Conservation (phyloP, 2,113 vertebrate species). For the Brachionichthys hirsutus region DNA sequence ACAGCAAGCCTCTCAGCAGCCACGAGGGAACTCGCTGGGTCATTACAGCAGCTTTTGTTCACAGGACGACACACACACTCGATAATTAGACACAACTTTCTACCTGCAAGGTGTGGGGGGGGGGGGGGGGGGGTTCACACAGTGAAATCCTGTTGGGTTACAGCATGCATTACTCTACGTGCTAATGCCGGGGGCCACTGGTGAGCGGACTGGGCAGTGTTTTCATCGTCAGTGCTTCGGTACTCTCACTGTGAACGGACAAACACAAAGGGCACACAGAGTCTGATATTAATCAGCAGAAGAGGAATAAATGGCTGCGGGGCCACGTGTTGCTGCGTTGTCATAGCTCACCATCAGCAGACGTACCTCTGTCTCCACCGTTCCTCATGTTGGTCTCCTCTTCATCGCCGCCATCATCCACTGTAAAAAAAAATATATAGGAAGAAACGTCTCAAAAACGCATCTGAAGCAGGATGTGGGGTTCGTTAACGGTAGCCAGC, state of each 20-base stretch:
- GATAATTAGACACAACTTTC: constrained; percentile 73
- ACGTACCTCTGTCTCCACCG: constrained; percentile 87
- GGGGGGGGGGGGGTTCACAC: constrained; percentile 75
- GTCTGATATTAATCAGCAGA: too few relatives aligned
- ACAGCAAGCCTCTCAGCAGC: constrained; percentile 71
- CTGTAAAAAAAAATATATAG: constrained; percentile 63
- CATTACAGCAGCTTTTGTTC: constrained; percentile 72
- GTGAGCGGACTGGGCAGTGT: too few relatives aligned
- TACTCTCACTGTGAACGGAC: constrained; percentile 67
- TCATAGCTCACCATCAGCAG: too few relatives aligned
- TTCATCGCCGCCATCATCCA: constrained; percentile 85
- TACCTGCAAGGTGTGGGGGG: constrained; percentile 67
- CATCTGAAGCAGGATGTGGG: too few relatives aligned
- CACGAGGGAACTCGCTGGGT: constrained; percentile 60
- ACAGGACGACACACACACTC: constrained; percentile 75
- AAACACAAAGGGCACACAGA: constrained; percentile 28
- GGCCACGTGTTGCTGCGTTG: too few relatives aligned
- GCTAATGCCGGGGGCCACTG: constrained; percentile 69
- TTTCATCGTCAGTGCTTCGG: constrained; percentile 78
- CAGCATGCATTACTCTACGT: constrained; percentile 80
- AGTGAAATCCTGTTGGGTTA: constrained; percentile 77
- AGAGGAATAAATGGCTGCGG: too few relatives aligned
- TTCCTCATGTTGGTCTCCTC: constrained; percentile 87
- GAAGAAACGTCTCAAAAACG: not conserved
- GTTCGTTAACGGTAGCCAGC: too few relatives aligned